A percentile compares a stretch with the other conserved stretches of the same genome.
These are phyloP conservation scores for Argentina silus DNA, from an alignment of 2,797 vertebrate species.

Conservation along the genomic window DNA sequence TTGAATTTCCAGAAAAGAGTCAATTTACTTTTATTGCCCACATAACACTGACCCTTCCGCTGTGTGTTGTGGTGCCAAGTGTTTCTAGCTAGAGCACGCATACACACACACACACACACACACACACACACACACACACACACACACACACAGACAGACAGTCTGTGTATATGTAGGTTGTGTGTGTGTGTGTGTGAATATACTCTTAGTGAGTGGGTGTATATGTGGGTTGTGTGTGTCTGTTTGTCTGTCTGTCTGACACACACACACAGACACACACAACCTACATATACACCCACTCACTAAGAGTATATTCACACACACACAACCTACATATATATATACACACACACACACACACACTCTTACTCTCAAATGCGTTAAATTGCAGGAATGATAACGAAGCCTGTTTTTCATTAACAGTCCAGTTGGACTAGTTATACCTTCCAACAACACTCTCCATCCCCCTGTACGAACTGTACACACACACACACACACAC, in stretches of 20 bases:
- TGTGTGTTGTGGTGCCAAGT: conserved; percentile 53
- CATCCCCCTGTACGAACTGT: conserved; percentile 6
- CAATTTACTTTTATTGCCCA: conserved; percentile 57
- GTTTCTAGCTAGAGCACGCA: conserved; percentile 4
- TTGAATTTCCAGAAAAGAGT: conserved; percentile 63
- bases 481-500: background rate
- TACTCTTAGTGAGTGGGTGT: conserved; percentile 13
- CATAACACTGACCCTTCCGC: conserved; percentile 32
- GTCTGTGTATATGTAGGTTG: background rate
- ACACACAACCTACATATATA: background rate
- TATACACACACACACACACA: background rate
- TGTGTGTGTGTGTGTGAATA: no score
- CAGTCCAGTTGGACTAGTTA: conserved; percentile 15
- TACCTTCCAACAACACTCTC: conserved; percentile 31
- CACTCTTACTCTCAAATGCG: conserved; percentile 19
- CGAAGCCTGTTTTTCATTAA: conserved; percentile 32
- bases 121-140: background rate
- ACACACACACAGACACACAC: background rate
- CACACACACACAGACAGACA: conserved; percentile 20
- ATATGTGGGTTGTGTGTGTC: conserved; percentile 1
- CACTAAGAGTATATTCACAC: background rate
- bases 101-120: background rate
- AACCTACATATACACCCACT: conserved; percentile 14
- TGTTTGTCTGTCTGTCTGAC: background rate
- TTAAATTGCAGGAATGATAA: conserved; percentile 24